Conservation (phyloP, 2,797 vertebrate genomes). For the Eulemur rubriventer region DNA sequence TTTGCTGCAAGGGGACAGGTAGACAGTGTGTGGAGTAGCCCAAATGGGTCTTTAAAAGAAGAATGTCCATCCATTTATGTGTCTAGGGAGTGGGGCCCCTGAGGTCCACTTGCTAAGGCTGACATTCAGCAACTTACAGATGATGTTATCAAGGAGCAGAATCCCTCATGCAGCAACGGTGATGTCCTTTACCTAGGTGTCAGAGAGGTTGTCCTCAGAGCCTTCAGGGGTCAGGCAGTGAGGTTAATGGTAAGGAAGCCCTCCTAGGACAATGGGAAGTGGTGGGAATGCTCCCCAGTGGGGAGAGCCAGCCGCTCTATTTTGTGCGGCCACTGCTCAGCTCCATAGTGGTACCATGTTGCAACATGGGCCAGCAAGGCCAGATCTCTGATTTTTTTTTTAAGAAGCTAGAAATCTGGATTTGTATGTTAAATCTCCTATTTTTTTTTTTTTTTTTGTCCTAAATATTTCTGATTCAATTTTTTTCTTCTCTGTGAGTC, state of each 20-base stretch:
- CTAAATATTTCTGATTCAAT: not conserved
- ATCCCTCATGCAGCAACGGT: too few species aligned
- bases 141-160: not conserved
- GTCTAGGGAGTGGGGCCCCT: not conserved
- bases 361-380: not conserved
- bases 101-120: not conserved
- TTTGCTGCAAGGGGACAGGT: not conserved
- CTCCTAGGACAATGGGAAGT: not conserved
- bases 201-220: not conserved
- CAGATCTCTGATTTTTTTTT: not conserved
- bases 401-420: constrained; percentile 29
- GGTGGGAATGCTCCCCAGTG: not conserved
- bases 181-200: not conserved
- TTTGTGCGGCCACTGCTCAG: not conserved
- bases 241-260: not conserved
- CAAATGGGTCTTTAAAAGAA: not conserved
- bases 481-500: not conserved
- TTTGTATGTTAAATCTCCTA: not conserved
- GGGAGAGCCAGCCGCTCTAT: not conserved
- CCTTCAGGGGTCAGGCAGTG: not conserved
- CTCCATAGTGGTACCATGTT: not conserved
- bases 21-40: not conserved
- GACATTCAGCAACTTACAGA: not conserved
- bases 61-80: not conserved
- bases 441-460: not conserved